A percentile compares a stretch with the other conserved stretches of the same genome.
phyloP scores from a whole-genome alignment of 2,113 vertebrate species.

The Ia io region DNA sequence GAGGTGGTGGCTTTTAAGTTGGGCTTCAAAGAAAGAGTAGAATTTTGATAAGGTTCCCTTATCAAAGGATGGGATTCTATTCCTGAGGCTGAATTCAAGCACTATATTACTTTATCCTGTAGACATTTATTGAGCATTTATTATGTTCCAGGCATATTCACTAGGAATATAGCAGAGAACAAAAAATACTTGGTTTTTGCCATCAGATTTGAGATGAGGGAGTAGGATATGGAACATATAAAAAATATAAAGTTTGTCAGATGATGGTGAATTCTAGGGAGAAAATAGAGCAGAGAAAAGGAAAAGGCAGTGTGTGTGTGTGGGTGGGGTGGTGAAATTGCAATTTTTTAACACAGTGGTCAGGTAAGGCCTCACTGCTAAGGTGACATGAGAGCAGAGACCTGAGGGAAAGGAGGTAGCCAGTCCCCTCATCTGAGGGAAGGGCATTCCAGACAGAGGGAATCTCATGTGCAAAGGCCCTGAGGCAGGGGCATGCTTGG shows the following conservation, averaged over 20 bases:
- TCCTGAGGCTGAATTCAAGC: not conserved
- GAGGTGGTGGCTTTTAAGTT: not conserved
- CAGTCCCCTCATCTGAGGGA: not conserved
- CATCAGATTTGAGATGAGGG: not conserved
- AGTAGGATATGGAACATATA: not conserved
- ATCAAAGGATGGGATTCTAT: not conserved
- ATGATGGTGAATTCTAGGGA: not conserved
- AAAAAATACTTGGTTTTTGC: not conserved
- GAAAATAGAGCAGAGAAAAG: not conserved
- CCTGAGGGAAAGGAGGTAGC: not conserved
- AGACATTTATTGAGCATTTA: not conserved
- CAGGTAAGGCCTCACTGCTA: not conserved
- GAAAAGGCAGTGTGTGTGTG: not conserved
- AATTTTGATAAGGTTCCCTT: not conserved
- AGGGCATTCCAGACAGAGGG: not conserved
- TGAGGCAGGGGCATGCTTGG: not conserved
- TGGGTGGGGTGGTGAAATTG: not conserved
- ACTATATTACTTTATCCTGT: not conserved
- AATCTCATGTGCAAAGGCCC: not conserved
- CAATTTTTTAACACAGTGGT: not conserved
- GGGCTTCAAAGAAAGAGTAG: not conserved
- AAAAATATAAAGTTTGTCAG: not conserved
- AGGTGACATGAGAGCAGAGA: not conserved
- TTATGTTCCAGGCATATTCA: not conserved
- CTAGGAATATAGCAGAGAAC: not conserved